Evolutionary conservation across 1,140 invertebrate species (phyloP).

Genomic region (Parapsyche elsis): DNA sequence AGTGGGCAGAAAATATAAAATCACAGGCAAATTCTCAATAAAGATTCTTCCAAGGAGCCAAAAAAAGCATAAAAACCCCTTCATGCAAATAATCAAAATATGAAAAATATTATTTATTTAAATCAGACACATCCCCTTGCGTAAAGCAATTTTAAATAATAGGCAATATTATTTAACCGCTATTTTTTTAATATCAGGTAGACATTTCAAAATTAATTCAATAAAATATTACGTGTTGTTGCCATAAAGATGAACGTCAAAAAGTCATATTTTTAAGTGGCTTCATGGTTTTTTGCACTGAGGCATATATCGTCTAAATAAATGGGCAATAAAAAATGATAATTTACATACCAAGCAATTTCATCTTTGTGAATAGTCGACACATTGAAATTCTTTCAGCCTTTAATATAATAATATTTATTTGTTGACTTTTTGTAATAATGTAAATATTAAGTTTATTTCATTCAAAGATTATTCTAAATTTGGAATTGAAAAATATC

Average conservation of each 20-base stretch:
- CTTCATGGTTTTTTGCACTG: slow-evolving; percentile 34
- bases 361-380: not conserved
- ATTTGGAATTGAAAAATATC: no score
- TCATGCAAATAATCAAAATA: slow-evolving; percentile 3
- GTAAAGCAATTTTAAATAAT: not conserved
- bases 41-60: slow-evolving; percentile 46
- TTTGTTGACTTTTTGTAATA: no score
- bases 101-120: not conserved
- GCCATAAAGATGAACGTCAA: slow-evolving; percentile 6
- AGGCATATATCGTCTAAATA: slow-evolving; percentile 52
- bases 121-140: not conserved
- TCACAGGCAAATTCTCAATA: slow-evolving; percentile 51
- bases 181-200: no score
- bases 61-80: slow-evolving; percentile 39
- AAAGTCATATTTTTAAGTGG: slow-evolving; percentile 36
- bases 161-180: no score
- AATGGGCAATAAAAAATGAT: slow-evolving; percentile 51
- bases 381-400: not conserved
- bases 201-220: not conserved
- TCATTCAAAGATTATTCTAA: not conserved
- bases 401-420: not conserved
- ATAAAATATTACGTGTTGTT: not conserved
- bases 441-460: not conserved
- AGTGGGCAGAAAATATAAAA: slow-evolving; percentile 56
- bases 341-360: slow-evolving; percentile 53